phyloP scores from a whole-genome alignment of 2,888 invertebrate genomes.

The Lycocerus yunnanus region DNA sequence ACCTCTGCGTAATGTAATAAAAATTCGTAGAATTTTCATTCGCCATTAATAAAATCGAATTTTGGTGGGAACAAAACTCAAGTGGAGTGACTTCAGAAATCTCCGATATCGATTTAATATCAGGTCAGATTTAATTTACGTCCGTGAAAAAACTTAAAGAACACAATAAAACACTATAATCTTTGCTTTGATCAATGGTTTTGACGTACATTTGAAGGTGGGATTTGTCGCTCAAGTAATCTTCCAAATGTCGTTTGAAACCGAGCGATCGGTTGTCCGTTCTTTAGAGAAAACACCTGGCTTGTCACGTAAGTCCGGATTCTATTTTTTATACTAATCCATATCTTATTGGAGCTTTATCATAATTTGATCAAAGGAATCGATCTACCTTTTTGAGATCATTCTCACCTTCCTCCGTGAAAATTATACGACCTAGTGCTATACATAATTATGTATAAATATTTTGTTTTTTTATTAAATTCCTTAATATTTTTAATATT shows the following conservation, averaged over 20 bases:
- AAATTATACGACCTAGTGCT: too few species aligned
- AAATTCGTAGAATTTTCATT: neutral
- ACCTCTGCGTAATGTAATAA: neutral
- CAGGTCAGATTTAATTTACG: neutral
- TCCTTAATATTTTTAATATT: neutral
- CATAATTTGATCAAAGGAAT: constrained; percentile 30
- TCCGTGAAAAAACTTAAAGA: neutral
- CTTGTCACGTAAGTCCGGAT: constrained; percentile 32
- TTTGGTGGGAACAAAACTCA: neutral
- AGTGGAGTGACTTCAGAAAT: neutral
- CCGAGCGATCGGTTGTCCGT: constrained; percentile 11
- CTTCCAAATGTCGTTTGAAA: constrained; percentile 18
- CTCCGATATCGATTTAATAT: neutral
- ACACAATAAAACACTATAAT: neutral
- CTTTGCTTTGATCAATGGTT: constrained; percentile 3
- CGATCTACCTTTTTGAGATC: constrained; percentile 26
- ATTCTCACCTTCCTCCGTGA: neutral
- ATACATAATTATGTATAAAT: neutral
- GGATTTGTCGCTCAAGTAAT: constrained; percentile 28
- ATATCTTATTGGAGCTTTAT: constrained; percentile 30
- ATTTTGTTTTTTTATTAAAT: neutral
- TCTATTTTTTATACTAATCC: constrained; percentile 34
- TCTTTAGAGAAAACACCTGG: constrained; percentile 22
- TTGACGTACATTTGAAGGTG: constrained; percentile 11
- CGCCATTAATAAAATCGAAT: neutral